Conservation (phyloP, 2,113 vertebrate genomes). For the Okapia johnstoni region DNA sequence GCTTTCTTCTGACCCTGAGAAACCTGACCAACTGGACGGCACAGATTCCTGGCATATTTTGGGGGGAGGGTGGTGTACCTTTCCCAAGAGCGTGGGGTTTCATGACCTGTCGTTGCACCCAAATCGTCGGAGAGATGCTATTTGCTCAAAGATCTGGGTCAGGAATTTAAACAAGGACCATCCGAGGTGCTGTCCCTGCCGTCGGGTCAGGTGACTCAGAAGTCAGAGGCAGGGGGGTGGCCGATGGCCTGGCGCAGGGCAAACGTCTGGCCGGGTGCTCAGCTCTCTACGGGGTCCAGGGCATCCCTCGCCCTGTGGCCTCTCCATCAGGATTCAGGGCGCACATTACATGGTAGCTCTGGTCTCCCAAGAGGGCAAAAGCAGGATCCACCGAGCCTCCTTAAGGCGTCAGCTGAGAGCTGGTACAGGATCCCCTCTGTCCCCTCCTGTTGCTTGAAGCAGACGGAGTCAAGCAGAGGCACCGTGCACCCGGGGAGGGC, state of each 20-base stretch:
- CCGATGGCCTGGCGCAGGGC: background rate
- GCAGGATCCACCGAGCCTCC: background rate
- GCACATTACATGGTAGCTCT: fast-evolving
- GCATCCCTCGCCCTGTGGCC: background rate
- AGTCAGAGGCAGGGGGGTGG: background rate
- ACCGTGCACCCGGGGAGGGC: too few species aligned
- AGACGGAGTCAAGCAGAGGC: too few species aligned
- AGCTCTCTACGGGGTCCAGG: background rate
- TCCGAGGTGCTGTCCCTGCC: fast-evolving
- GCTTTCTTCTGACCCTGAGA: background rate
- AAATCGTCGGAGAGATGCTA: fast-evolving
- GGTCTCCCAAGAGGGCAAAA: background rate
- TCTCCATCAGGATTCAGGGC: background rate
- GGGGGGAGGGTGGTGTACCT: background rate
- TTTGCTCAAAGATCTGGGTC: background rate
- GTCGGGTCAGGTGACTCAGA: fast-evolving
- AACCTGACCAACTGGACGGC: background rate
- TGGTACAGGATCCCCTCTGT: fast-evolving
- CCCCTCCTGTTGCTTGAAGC: background rate
- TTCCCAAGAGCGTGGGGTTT: background rate
- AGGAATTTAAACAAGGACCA: background rate
- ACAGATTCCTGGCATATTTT: background rate
- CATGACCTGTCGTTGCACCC: fast-evolving
- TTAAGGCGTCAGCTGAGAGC: background rate
- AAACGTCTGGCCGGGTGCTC: background rate